Base-by-base conservation (phyloP, 2,113 vertebrate genomes). In the Seriola dumerili region DNA sequence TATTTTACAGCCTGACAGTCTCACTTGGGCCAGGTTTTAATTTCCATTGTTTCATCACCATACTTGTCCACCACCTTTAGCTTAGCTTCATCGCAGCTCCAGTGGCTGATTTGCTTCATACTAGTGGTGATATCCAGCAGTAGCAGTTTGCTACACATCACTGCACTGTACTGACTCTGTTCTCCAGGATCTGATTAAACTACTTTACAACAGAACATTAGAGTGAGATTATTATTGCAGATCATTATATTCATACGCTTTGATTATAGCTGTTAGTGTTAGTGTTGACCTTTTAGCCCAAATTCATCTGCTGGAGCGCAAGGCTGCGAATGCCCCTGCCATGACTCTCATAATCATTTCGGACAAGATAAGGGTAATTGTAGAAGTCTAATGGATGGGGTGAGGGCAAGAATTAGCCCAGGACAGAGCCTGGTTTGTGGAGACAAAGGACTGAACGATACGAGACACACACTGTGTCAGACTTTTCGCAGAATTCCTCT, bases 231-330 rank as follows among this genome's bases (percentile, higher is more conserved):
- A 48, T 71, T 72, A 66, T 50, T 57, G 42, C 63, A 25, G 75
- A 61, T 55, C 61, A 80, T 88, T 70, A 74, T 69, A 36, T 72
- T 80, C 55, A 73, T 52, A 29, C 2, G 13, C 42, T 78, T 69
- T 72, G 19, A 78, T 80, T 73, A 34, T 55, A 76, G 61, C 66
- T 23, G 57, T 86, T 54, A 46, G 17, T 50, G 70, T 32, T 90
- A 46, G 17, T 46, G 70, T 32, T 90, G 89, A 88, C 86, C 90
- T 92, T 89, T 93, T 9, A 80, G 62, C 54, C n/a, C 14, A 42
- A 59, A 62, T 57, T 77, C 42, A 50, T 80, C 67, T 75, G 76
- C 68, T 70, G 69, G 16, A 52, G 44, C 36, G n/a, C 29, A 9
- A 46, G 21, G 42, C 44, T 46, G 34, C 17, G 46, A 81, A 66